Conservation (phyloP, 2,888 invertebrate genomes). For the Athrips mouffetella region DNA sequence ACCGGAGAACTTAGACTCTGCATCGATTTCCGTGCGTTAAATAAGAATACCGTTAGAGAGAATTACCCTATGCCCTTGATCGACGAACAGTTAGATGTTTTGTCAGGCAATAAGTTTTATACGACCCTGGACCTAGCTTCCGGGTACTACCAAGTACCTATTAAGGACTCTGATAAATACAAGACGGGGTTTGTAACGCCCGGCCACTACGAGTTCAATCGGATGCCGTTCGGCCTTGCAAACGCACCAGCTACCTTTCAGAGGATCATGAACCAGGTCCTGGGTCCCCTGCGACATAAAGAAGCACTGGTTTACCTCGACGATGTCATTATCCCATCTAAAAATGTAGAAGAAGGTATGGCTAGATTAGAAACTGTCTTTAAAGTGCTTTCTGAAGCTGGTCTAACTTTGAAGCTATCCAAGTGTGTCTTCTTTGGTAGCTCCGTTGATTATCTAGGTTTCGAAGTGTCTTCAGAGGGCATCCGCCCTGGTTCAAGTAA, state of each 20-base stretch:
- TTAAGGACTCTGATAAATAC: conserved; percentile 17
- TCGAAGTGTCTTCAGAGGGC: conserved; percentile 17
- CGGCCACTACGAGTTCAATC: conserved; percentile 15
- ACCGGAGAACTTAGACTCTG: conserved; percentile 26
- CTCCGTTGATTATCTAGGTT: conserved; percentile 22
- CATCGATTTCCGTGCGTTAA: conserved; percentile 20
- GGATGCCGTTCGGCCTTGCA: conserved; percentile 25
- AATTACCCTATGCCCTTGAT: conserved; percentile 16
- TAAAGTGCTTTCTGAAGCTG: neutral
- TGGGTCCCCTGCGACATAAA: conserved; percentile 9
- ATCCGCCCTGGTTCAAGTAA: conserved; percentile 20
- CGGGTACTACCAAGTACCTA: too few species aligned
- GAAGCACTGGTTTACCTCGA: conserved; percentile 20
- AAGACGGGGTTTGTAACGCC: conserved; percentile 18
- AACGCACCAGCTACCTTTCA: conserved; percentile 36
- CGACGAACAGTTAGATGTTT: conserved; percentile 17
- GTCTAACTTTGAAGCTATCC: conserved; percentile 3
- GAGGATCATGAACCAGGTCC: conserved; percentile 25
- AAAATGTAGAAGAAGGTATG: neutral
- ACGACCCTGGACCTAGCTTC: conserved; percentile 13
- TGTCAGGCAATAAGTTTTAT: conserved; percentile 11
- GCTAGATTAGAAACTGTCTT: conserved; percentile 6
- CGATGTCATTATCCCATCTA: conserved; percentile 5
- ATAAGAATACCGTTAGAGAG: conserved; percentile 18
- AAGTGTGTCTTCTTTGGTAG: conserved; percentile 1